Conservation (phyloP, 2,888 invertebrate species). For the Callimorpha dominula region DNA sequence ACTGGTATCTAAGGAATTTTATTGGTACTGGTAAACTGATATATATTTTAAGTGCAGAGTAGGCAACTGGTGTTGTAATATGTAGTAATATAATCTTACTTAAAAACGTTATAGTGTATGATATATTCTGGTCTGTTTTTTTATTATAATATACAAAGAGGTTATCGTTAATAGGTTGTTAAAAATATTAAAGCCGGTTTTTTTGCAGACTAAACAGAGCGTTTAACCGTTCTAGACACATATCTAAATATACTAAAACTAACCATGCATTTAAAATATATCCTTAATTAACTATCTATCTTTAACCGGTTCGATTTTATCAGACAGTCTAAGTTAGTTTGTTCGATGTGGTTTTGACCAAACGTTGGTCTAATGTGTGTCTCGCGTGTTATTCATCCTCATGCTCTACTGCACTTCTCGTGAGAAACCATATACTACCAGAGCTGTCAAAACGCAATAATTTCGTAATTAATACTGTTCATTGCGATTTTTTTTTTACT, state of each 20-base stretch:
- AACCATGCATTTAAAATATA: neutral
- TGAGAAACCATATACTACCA: conserved; percentile 31
- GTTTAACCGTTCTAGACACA: neutral
- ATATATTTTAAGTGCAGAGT: too few species aligned
- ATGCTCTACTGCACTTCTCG: conserved; percentile 38
- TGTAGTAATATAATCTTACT: too few species aligned
- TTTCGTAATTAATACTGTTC: conserved; percentile 27
- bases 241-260: neutral
- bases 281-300: neutral
- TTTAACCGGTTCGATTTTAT: neutral
- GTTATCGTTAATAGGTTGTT: too few species aligned
- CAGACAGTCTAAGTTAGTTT: neutral
- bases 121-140: too few species aligned
- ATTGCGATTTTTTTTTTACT: conserved; percentile 40
- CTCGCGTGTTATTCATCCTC: conserved; percentile 31
- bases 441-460: conserved; percentile 27
- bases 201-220: too few species aligned
- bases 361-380: conserved; percentile 19
- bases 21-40: too few species aligned
- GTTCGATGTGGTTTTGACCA: neutral
- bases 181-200: too few species aligned
- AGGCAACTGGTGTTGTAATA: too few species aligned
- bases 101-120: too few species aligned
- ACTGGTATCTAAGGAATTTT: too few species aligned
- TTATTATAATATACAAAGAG: too few species aligned